Evolutionary conservation across 2,888 invertebrate genomes (phyloP), one percentile per base, ranked within the genome.

Genomic region (Hypercompe scribonia): DNA sequence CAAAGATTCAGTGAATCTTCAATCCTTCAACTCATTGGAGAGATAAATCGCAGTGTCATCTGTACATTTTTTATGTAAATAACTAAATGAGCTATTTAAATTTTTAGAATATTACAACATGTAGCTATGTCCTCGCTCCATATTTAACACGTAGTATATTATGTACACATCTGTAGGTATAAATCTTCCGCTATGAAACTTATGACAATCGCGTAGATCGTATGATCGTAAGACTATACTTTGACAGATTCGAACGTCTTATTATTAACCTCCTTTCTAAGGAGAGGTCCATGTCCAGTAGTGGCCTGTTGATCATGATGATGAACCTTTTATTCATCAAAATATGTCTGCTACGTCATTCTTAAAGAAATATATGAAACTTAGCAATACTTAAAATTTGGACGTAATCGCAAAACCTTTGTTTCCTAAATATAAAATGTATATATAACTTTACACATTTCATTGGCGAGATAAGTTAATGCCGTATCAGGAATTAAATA

Each of bases 81-180:
- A 58, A 5, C 28, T 58, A 54, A 54, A 54, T 11, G 28, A 58
- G 58, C 28, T 28, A 28, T 28, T 58, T 58, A 28, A 58, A 28
- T 18, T 18, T 31, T 31, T 8, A 61, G 7, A 31, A 61, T 31
- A 61, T 65, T 28, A 33, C 58, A 74, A 50, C 15, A 33, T 66
- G 66, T 69, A 63, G 71, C 42, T 71, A 36, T 72, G 68, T 65
- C 74, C 72, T 81, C 70, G 75, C 36, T 39, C 71, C 70, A 71
- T 50, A 72, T 80, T 69, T 36, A 61, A 28, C 65, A 65, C 33
- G 31, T 10, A 24, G 64, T 54, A n/a, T 70, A 54, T 42, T 58
- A 28, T 28, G n/a, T 58, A 11, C 28, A 31, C 34, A 42, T n/a
- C 54, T 61, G n/a, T 69, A 42, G n/a, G 39, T 69, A 65, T 28